These are phyloP conservation scores for Ceryle rudis DNA, from an alignment of 2,797 vertebrate genomes.

Conservation along the genomic window DNA sequence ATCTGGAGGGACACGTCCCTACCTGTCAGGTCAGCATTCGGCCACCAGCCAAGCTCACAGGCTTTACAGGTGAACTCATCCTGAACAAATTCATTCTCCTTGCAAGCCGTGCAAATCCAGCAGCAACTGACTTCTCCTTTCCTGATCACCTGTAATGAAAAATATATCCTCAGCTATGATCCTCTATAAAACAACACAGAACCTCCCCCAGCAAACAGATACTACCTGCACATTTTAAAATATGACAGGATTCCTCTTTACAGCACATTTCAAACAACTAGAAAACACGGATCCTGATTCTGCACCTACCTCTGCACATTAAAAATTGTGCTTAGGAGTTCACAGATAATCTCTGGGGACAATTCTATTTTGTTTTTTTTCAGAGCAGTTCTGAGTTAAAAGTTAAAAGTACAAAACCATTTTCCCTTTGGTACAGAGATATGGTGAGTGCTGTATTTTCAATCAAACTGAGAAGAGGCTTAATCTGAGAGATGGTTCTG, in stretches of 20 bases:
- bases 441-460: neutral
- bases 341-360: neutral
- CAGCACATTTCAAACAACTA: neutral
- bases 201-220: neutral
- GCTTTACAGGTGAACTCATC: conserved; percentile 99
- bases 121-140: conserved; percentile 99
- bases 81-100: conserved; percentile 95
- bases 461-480: neutral
- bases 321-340: neutral
- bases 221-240: neutral
- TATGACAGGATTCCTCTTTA: neutral
- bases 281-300: neutral
- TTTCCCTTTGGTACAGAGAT: neutral
- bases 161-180: neutral
- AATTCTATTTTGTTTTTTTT: neutral
- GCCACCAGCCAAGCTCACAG: conserved; percentile 98
- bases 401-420: neutral
- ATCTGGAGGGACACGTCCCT: neutral
- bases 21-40: conserved; percentile 91
- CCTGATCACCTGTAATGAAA: conserved; percentile 89
- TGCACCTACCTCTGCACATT: neutral
- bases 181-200: neutral
- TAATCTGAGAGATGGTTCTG: neutral
- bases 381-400: neutral
- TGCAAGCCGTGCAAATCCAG: conserved; percentile 99